Conservation (phyloP, 2,113 vertebrate genomes). For the Amphiprion percula region DNA sequence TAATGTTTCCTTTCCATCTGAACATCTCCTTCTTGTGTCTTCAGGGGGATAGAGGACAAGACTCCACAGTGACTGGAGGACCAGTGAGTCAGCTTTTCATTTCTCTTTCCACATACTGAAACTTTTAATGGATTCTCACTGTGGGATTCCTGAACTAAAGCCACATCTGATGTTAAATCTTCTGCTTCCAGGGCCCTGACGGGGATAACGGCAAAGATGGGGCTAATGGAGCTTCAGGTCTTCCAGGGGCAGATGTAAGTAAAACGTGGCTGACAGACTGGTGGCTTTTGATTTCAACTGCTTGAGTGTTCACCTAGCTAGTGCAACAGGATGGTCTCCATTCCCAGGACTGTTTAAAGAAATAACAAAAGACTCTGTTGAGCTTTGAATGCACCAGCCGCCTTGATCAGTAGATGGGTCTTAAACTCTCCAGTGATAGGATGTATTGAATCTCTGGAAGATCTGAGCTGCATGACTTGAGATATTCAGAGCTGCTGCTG, state of each 20-base stretch:
- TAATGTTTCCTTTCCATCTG: not conserved
- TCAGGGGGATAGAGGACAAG: conserved; percentile 93
- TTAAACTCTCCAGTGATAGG: conserved; percentile 2
- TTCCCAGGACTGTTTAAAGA: not conserved
- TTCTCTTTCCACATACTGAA: not conserved
- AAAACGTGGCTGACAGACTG: not conserved
- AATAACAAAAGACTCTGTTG: not conserved
- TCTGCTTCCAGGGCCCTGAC: conserved; percentile 85
- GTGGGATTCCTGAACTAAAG: not conserved
- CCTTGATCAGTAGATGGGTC: not conserved
- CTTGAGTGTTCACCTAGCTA: not conserved
- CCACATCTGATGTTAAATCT: not conserved
- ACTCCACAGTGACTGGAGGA: conserved; percentile 84
- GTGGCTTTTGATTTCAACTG: not conserved
- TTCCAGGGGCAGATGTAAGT: conserved; percentile 91
- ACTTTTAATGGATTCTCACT: not conserved
- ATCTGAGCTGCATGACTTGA: conserved; percentile 43
- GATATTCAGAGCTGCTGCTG: conserved; percentile 51
- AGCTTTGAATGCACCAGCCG: not conserved
- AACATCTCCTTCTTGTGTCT: conserved; percentile 16
- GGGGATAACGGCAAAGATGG: conserved; percentile 91
- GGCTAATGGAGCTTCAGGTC: conserved; percentile 87
- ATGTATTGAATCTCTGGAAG: conserved; percentile 25
- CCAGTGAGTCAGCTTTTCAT: conserved; percentile 84
- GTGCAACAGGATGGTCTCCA: not conserved